Base-by-base conservation (phyloP, 2,113 vertebrate species). In the Pygoscelis antarcticus region DNA sequence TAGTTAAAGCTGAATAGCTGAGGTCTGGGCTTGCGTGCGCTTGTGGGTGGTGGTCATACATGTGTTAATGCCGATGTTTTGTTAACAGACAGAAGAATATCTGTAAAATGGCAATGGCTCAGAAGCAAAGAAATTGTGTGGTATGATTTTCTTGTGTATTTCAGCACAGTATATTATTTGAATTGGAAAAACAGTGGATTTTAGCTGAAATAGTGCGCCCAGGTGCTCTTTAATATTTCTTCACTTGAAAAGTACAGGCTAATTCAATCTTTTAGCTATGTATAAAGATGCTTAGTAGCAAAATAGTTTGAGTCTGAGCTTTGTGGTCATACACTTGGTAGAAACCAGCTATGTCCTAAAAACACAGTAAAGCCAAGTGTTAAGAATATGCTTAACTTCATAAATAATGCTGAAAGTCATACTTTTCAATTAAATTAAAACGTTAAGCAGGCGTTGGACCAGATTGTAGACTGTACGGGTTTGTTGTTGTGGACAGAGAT, bases 101-200 rank as follows among this genome's bases (percentile, higher is more conserved):
- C 52, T 34, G 51, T 64, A 81, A 34, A 30, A 98, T 98, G 98
- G 98, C 98, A 54, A 98, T 98, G 17, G 97, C 98, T 42, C 98
- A 98, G 93, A 96, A 97, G 92, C 97, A 97, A 57, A 97, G 85
- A 92, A 97, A 30, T 42, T 83, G 78, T 10, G 51, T 92, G 98
- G 98, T 98, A 98, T 1, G 93, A 42, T 76, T 92, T 71, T 36
- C 22, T 15, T 68, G 9, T 60, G 19, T 82, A 5, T 83, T 87
- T 65, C 32, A 38, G 21, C 34, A 9, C 15, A 21, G 2, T 3
- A 0, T 32, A 0, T 25, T 66, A 10, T 3, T 69, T 16, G 11
- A 27, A 3, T n/a, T 4, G 8, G 19, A 3, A 36, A 60, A 87
- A 30, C 0, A 6, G 44, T 27, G 49, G 11, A 30, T 57, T 57